phyloP scores from a whole-genome alignment of 1,140 invertebrate genomes.

The Drosophila orosa region DNA sequence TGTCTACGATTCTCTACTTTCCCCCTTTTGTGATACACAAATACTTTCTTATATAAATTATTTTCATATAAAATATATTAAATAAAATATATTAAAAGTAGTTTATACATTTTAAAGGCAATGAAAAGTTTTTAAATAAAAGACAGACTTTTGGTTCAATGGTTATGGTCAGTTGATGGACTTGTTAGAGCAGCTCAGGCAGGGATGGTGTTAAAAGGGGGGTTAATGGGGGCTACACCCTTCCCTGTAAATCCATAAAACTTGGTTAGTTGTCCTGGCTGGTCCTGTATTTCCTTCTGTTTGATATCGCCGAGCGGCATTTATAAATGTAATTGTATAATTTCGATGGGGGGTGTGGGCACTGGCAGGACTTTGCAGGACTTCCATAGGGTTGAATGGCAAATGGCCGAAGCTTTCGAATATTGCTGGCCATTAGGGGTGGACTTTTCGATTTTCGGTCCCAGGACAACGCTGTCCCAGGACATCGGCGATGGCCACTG shows the following conservation, averaged over 20 bases:
- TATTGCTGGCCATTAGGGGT: constrained; percentile 67
- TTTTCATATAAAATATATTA: no score
- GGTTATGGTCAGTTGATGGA: constrained; percentile 49
- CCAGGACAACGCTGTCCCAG: constrained; percentile 28
- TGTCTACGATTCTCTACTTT: no score
- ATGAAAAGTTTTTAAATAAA: neutral
- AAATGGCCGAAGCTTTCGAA: constrained; percentile 57
- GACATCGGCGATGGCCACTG: constrained; percentile 14
- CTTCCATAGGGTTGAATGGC: constrained; percentile 69
- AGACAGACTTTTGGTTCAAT: neutral
- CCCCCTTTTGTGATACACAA: no score
- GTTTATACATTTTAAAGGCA: neutral
- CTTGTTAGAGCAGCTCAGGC: constrained; percentile 13
- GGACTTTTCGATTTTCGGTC: constrained; percentile 60
- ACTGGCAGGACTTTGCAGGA: constrained; percentile 24
- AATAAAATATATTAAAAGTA: neutral
- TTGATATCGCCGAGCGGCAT: constrained; percentile 64
- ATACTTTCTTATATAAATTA: no score
- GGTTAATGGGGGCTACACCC: neutral
- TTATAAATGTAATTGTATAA: constrained; percentile 74
- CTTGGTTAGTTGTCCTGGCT: constrained; percentile 34
- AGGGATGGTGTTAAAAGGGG: constrained; percentile 6
- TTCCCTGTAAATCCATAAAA: constrained; percentile 12
- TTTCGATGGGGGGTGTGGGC: constrained; percentile 35
- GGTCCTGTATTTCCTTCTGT: constrained; percentile 30